Evolutionary conservation across 1,140 invertebrate genomes (phyloP).

Genomic region (Platyscapa corneri): DNA sequence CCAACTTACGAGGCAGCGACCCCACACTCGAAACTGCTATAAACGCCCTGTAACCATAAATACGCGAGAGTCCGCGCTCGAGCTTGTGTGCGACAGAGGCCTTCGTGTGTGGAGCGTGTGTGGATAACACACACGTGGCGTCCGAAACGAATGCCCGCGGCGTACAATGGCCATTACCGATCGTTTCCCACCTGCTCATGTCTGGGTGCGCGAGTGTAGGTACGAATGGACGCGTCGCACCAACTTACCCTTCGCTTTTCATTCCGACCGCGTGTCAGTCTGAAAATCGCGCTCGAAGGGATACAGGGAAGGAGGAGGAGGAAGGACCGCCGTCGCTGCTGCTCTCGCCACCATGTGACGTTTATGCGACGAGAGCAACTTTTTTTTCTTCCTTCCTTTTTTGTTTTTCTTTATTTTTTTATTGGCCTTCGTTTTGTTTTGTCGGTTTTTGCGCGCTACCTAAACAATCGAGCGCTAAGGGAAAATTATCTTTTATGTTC

Average conservation of each 20-base stretch:
- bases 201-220: not conserved
- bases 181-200: constrained; percentile 24
- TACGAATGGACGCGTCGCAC: not conserved
- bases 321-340: too few species aligned
- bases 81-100: not conserved
- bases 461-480: not conserved
- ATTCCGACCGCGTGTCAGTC: constrained; percentile 24
- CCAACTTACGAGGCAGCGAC: constrained; percentile 56
- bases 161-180: constrained; percentile 45
- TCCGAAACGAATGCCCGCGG: not conserved
- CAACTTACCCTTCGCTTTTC: constrained; percentile 9
- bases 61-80: constrained; percentile 25
- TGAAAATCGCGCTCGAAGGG: constrained; percentile 25
- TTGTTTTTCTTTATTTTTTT: too few species aligned
- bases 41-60: constrained; percentile 56
- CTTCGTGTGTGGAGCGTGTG: not conserved
- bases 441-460: not conserved
- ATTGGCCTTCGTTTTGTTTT: constrained; percentile 22
- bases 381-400: constrained; percentile 14
- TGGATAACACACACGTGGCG: constrained; percentile 9
- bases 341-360: constrained; percentile 11
- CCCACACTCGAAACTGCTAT: constrained; percentile 54
- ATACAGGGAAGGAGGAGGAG: not conserved
- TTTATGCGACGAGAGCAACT: constrained; percentile 18
- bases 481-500: not conserved